Evolutionary conservation across 2,888 invertebrate genomes (phyloP), one percentile per base, ranked within the genome.

Genomic region (Athrips mouffetella): DNA sequence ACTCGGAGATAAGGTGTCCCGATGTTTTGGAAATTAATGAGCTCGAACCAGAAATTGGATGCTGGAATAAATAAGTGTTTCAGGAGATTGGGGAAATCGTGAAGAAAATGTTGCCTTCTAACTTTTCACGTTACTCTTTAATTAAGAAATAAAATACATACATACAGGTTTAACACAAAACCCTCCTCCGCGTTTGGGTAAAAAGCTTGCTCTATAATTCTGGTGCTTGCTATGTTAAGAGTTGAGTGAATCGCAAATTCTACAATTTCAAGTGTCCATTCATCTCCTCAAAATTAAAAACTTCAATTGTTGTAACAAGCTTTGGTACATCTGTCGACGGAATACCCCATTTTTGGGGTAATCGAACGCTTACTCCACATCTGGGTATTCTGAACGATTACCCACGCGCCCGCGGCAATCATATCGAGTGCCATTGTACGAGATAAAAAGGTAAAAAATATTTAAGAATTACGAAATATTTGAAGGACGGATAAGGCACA

Each of bases 341-440:
- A 47, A 53, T 57, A 53, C 57, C 57, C 58, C 52, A 57, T 52
- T 41, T 47, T 50, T 48, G 35, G 46, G 42, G 42, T 42, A 39
- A 29, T 23, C 49, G 49, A 50, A 49, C 51, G 49, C 47, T 52
- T 35, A 23, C 49, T 47, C 47, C 48, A 25, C 44, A 44, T 31
- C 31, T 44, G 49, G 47, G 48, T 27, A 37, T 54, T 52, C 52
- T 53, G 50, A 56, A 48, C 58, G 59, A 53, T 60, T 56, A 55
- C 57, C 64, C 60, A 59, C 57, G 50, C 53, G 41, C 79, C 70
- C 63, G 64, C 60, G 76, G 81, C 79, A 77, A 76, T 77, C 76
- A 74, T 71, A 75, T 78, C 76, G 76, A 81, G 76, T 73, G 73
- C 77, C 68, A 78, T 81, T 80, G 80, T 80, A 61, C 65, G 58